Percentiles rank a stretch among this genome's conserved stretches.
These are phyloP conservation scores for Zygothrica quintamaculata DNA, from an alignment of 2,888 invertebrate species.

Conservation along the genomic window DNA sequence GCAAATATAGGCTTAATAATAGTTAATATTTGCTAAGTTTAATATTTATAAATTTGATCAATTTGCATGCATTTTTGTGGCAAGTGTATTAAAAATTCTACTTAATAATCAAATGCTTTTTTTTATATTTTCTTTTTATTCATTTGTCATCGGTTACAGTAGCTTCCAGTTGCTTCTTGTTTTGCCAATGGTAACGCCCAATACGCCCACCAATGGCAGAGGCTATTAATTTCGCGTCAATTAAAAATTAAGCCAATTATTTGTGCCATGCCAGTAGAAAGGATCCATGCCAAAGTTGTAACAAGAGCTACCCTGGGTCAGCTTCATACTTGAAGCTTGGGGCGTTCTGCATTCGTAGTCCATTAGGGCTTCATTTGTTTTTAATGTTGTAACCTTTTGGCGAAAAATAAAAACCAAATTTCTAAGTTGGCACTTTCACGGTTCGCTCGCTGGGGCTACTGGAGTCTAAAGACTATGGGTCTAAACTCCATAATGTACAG, in stretches of 20 bases:
- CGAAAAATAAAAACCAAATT: slow-evolving; percentile 65
- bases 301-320: slow-evolving; percentile 42
- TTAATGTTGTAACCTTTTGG: slow-evolving; percentile 79
- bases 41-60: too few species aligned
- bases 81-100: background rate
- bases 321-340: slow-evolving; percentile 16
- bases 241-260: slow-evolving; percentile 81
- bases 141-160: slow-evolving; percentile 61
- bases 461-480: slow-evolving; percentile 4
- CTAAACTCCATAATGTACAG: background rate
- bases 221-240: slow-evolving; percentile 80
- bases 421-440: slow-evolving; percentile 79
- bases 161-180: slow-evolving; percentile 22
- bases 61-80: too few species aligned
- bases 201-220: slow-evolving; percentile 39
- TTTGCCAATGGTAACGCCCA: slow-evolving; percentile 28
- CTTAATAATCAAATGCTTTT: slow-evolving; percentile 6
- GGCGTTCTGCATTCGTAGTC: slow-evolving; percentile 59
- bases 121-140: slow-evolving; percentile 28
- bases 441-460: slow-evolving; percentile 40
- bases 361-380: slow-evolving; percentile 80
- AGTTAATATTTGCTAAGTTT: too few species aligned
- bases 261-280: slow-evolving; percentile 58
- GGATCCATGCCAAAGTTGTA: slow-evolving; percentile 39
- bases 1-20: too few species aligned